Conservation (phyloP, 2,888 invertebrate species). For the Arge pagana region DNA sequence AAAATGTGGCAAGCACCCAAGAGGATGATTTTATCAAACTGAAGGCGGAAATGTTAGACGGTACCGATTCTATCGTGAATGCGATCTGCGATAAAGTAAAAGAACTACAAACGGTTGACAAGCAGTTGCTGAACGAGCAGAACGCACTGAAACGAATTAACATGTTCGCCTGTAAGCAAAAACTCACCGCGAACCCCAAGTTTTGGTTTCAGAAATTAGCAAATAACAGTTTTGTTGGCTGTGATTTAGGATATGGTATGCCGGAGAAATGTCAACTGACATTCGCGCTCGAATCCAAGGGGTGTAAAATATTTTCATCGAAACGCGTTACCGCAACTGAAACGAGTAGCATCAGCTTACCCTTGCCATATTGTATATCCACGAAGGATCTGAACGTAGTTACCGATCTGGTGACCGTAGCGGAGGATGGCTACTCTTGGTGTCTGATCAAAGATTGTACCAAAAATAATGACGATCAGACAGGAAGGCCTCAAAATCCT, state of each 20-base stretch:
- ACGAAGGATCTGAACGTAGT: conserved; percentile 26
- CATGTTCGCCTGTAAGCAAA: conserved; percentile 41
- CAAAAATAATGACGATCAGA: conserved; percentile 30
- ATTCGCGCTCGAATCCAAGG: conserved; percentile 33
- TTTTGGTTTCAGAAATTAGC: conserved; percentile 35
- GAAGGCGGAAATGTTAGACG: conserved; percentile 41
- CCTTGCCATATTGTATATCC: conserved; percentile 26
- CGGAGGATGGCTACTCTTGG: conserved; percentile 40
- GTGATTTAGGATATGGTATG: conserved; percentile 37
- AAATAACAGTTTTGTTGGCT: conserved; percentile 35
- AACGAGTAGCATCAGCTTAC: conserved; percentile 39
- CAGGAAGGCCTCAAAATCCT: conserved; percentile 25
- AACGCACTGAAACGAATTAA: conserved; percentile 45
- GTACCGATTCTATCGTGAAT: conserved; percentile 38
- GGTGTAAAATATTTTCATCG: conserved; percentile 37
- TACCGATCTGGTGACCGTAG: conserved; percentile 45
- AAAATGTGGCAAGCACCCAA: conserved; percentile 9
- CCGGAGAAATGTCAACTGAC: conserved; percentile 40
- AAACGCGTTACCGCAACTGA: conserved; percentile 38
- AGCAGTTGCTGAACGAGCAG: conserved; percentile 33
- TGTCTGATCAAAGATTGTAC: conserved; percentile 46
- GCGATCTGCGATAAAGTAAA: conserved; percentile 39
- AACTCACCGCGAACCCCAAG: conserved; percentile 34
- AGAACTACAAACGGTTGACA: conserved; percentile 36
- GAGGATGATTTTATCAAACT: conserved; percentile 33